phyloP scores from a whole-genome alignment of 2,113 vertebrate genomes.

The Myocastor coypus region DNA sequence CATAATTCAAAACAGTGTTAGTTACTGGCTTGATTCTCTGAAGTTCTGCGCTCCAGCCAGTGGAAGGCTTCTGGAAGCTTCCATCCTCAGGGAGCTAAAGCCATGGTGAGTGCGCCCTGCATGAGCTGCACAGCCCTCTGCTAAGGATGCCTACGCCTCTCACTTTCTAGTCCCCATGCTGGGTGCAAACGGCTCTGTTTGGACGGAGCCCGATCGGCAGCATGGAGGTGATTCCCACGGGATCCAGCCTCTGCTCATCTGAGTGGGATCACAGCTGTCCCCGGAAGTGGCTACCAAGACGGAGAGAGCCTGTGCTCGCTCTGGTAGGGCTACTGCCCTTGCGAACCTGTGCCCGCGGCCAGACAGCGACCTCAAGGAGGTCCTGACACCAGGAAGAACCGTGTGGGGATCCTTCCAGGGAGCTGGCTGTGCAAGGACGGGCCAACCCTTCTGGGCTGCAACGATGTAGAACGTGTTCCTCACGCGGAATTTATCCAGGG shows the following conservation, averaged over 20 bases:
- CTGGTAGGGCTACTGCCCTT: not conserved
- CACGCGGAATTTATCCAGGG: not conserved
- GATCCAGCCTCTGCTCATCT: conserved; percentile 32
- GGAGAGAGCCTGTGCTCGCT: conserved; percentile 4
- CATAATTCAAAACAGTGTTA: not conserved
- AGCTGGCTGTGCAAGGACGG: not conserved
- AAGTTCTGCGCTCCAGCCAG: not conserved
- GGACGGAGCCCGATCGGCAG: conserved; percentile 42
- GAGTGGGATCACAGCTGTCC: not conserved
- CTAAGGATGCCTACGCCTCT: conserved; percentile 36
- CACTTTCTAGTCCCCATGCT: conserved; percentile 28
- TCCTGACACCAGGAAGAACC: not conserved
- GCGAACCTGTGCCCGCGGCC: not conserved
- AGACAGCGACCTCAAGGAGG: not conserved
- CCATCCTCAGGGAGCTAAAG: not conserved
- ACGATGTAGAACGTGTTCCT: not conserved
- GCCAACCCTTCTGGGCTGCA: not conserved
- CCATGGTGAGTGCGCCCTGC: not conserved
- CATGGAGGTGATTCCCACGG: not conserved
- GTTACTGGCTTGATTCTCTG: not conserved
- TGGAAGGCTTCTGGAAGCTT: not conserved
- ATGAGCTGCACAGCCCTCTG: too few relatives aligned
- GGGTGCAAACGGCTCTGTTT: conserved; percentile 25
- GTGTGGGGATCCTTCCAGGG: not conserved
- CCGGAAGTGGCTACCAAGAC: conserved; percentile 32